Evolutionary conservation across 1,140 invertebrate genomes (phyloP).

Genomic region (Cotesia chilonis): DNA sequence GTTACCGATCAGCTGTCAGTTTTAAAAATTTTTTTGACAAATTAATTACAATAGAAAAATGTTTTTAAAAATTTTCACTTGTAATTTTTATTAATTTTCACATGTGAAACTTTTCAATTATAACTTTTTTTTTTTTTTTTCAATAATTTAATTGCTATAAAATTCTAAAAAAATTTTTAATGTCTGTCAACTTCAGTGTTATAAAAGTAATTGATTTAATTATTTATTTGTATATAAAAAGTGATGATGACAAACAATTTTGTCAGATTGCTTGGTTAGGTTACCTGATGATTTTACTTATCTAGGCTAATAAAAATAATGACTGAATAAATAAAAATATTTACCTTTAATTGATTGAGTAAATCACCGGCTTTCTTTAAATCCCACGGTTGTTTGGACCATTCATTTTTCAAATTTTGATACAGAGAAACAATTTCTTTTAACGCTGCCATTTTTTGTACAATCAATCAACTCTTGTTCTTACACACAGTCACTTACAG

Average conservation of each 20-base stretch:
- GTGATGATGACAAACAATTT: conserved; percentile 60
- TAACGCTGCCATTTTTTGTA: conserved; percentile 68
- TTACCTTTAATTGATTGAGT: conserved; percentile 78
- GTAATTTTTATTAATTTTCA: too few species aligned
- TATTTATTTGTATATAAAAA: conserved; percentile 24
- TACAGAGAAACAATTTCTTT: conserved; percentile 75
- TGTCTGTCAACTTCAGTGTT: too few species aligned
- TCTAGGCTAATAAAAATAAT: conserved; percentile 29
- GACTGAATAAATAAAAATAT: conserved; percentile 26
- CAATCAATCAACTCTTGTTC: neutral
- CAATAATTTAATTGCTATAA: too few species aligned
- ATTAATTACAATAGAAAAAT: too few species aligned
- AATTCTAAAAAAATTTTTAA: too few species aligned
- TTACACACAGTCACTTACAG: too few species aligned
- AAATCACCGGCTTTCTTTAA: conserved; percentile 77
- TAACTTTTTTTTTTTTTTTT: too few species aligned
- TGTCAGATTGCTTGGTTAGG: conserved; percentile 52
- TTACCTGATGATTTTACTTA: neutral
- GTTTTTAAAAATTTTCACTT: too few species aligned
- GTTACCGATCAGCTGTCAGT: too few species aligned
- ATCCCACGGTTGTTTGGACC: conserved; percentile 74
- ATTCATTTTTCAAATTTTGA: conserved; percentile 79
- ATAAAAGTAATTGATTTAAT: neutral
- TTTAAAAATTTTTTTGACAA: too few species aligned
- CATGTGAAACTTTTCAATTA: too few species aligned